Base-by-base conservation (phyloP, 2,888 invertebrate species). In the Agrochola macilenta region DNA sequence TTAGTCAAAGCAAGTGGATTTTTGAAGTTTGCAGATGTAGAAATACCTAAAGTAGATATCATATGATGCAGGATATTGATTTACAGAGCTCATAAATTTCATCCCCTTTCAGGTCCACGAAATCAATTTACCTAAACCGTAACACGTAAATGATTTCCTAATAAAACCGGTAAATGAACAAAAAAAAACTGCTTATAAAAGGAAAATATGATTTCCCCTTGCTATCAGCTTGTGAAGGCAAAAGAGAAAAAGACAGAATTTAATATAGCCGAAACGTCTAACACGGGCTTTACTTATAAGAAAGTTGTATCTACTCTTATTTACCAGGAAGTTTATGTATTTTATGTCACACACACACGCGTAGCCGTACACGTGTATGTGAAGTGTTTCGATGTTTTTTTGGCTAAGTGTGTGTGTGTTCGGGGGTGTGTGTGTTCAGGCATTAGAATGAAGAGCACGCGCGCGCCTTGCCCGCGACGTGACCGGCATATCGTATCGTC, bases 401-500 rank as follows among this genome's bases (percentile, higher is more conserved):
- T 80, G 82, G 83, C 82, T 77, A 70, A 89, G 92, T 94, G 93
- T 93, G 94, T 90, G 93, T 89, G 88, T 70, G 85, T 90, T 86
- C 88, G 90, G 90, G 92, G 91, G 92, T 93, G 93, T 94, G 94
- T 95, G 95, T 92, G 95, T 93, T 93, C 93, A 89, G 89, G 91
- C 94, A 96, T 97, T 96, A 95, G 96, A 93, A 96, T 96, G 96
- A 92, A 92, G 92, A 94, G 94, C 96, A 96, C 96, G 96, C 95
- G 95, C 96, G 95, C 94, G 95, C 95, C 95, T 95, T 93, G 94
- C 95, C 95, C 93, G 94, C 90, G 92, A 96, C 97, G 97, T 97
- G 97, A 97, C 96, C 93, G 93, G 96, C 96, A 97, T 97, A 93
- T 93, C 95, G 94, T 94, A 95, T 93, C 95, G 94, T 95, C 96